These are phyloP conservation scores for Mythimna loreyi DNA, from an alignment of 2,888 invertebrate species.

Conservation along the genomic window DNA sequence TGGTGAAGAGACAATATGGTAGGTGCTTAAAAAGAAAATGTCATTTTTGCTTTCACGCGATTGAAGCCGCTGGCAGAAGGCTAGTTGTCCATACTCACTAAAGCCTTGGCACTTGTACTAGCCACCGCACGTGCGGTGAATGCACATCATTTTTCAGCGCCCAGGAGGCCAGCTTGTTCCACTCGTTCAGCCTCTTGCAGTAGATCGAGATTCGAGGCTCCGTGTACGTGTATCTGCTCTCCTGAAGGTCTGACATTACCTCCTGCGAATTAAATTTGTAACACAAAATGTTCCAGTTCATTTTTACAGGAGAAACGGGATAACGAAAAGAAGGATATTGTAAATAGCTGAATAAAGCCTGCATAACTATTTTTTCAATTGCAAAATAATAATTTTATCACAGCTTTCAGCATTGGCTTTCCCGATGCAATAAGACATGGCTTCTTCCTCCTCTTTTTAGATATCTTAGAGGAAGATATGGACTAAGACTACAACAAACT, in stretches of 20 bases:
- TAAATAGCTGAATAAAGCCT: not conserved
- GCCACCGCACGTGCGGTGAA: conserved; percentile 98
- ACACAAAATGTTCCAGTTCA: too few relatives aligned
- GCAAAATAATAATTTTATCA: not conserved
- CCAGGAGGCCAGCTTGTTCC: conserved; percentile 99
- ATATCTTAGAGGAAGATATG: too few relatives aligned
- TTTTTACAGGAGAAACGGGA: too few relatives aligned
- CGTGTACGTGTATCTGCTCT: conserved; percentile 99
- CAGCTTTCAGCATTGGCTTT: too few relatives aligned
- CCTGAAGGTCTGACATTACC: conserved; percentile 98
- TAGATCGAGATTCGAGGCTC: conserved; percentile 99
- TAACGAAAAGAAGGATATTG: not conserved
- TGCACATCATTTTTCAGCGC: conserved; percentile 97
- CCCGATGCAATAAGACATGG: too few relatives aligned
- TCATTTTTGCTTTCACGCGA: too few relatives aligned
- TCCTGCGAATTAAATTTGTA: conserved; percentile 90
- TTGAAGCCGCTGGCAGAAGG: too few relatives aligned
- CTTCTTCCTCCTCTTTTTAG: too few relatives aligned
- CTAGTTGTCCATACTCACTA: conserved; percentile 93
- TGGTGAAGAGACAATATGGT: too few relatives aligned
- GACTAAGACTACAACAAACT: too few relatives aligned
- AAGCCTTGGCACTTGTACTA: conserved; percentile 99
- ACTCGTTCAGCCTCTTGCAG: conserved; percentile 97
- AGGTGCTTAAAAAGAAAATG: too few relatives aligned
- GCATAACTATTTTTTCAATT: too few relatives aligned